Conservation (phyloP, 2,888 invertebrate species). For the Augiades crinisus region DNA sequence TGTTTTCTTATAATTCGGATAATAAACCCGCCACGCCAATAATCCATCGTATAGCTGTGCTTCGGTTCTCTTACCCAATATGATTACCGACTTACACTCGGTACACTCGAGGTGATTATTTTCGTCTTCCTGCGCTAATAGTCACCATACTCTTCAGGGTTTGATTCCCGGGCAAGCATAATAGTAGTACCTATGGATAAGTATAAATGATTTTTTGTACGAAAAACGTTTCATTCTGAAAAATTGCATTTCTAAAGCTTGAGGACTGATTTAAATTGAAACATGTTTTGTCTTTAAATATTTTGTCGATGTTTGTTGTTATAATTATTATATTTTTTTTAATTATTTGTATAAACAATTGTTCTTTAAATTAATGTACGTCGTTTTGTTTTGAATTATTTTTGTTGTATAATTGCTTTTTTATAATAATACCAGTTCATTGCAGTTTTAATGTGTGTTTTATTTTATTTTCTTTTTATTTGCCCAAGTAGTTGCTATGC, state of each 20-base stretch:
- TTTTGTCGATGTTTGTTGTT: slow-evolving; percentile 83
- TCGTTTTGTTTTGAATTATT: slow-evolving; percentile 89
- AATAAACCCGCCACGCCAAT: too few relatives aligned
- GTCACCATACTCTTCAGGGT: too few relatives aligned
- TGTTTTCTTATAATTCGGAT: too few relatives aligned
- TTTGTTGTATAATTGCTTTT: slow-evolving; percentile 89
- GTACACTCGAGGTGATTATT: too few relatives aligned
- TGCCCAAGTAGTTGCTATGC: slow-evolving; percentile 65
- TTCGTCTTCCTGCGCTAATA: too few relatives aligned
- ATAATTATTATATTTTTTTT: slow-evolving; percentile 84
- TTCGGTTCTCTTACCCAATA: too few relatives aligned
- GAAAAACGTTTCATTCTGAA: slow-evolving; percentile 70
- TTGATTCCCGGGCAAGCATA: too few relatives aligned
- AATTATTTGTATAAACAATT: slow-evolving; percentile 87
- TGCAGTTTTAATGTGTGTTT: slow-evolving; percentile 85
- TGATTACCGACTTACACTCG: too few relatives aligned
- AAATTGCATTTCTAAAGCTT: slow-evolving; percentile 79
- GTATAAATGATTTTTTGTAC: slow-evolving; percentile 58
- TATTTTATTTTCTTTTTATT: slow-evolving; percentile 71
- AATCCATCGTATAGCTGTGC: too few relatives aligned
- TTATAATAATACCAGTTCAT: slow-evolving; percentile 88
- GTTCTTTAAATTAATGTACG: slow-evolving; percentile 89
- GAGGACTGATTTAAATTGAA: slow-evolving; percentile 78
- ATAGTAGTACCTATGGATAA: too few relatives aligned
- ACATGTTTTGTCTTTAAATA: slow-evolving; percentile 81